Conservation (phyloP, 2,797 vertebrate species). For the Florisuga fusca region DNA sequence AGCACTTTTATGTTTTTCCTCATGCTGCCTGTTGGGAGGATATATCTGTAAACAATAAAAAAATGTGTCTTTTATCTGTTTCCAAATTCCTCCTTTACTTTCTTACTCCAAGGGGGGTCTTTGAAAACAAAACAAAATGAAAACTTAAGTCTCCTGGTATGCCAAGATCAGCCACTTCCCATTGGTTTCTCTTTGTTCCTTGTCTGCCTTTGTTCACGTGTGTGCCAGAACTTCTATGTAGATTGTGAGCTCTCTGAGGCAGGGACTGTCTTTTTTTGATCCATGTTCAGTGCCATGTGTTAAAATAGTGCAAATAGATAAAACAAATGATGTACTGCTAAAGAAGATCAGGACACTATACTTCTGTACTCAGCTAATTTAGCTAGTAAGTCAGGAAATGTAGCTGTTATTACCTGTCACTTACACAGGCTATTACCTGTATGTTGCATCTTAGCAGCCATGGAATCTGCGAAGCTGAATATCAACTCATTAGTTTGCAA, state of each 20-base stretch:
- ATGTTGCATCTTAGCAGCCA: not conserved
- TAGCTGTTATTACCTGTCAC: not conserved
- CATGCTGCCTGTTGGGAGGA: not conserved
- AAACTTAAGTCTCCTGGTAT: not conserved
- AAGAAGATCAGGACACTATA: not conserved
- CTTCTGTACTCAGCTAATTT: not conserved
- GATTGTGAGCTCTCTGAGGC: not conserved
- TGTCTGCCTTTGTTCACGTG: not conserved
- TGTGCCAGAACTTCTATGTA: conserved; percentile 30
- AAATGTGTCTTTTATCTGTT: conserved; percentile 27
- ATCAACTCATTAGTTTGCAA: not conserved
- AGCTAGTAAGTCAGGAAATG: not conserved
- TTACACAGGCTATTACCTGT: not conserved
- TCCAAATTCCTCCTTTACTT: not conserved
- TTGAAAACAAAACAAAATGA: conserved; percentile 11
- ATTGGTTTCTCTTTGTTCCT: conserved; percentile 3
- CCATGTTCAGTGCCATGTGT: not conserved
- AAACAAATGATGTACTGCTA: not conserved
- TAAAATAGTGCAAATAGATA: conserved; percentile 46
- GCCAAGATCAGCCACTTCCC: not conserved
- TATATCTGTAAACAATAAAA: conserved; percentile 33
- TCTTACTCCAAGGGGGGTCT: not conserved
- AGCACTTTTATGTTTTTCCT: not conserved
- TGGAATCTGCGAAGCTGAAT: not conserved
- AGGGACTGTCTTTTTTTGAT: conserved; percentile 19